These are phyloP conservation scores for Gobio occitaniae DNA, from an alignment of 2,797 vertebrate genomes.

Conservation along the genomic window DNA sequence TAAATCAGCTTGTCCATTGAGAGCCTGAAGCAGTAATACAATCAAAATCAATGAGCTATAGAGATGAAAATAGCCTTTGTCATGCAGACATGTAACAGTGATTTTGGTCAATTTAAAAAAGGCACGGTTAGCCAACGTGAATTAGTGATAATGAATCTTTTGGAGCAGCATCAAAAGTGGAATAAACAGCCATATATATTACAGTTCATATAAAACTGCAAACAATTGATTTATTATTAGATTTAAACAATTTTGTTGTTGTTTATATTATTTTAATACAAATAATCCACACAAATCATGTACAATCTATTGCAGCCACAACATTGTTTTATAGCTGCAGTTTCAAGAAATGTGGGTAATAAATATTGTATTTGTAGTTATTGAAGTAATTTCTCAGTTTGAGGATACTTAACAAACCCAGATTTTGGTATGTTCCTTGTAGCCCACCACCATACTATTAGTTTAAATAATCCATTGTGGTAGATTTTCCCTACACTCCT, in stretches of 20 bases:
- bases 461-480: not conserved
- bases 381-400: not conserved
- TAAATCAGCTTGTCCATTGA: conserved; percentile 54
- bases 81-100: not conserved
- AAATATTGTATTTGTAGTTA: not conserved
- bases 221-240: not conserved
- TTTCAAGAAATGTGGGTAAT: not conserved
- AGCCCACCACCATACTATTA: not conserved
- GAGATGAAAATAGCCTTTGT: conserved; percentile 48
- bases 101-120: conserved; percentile 6
- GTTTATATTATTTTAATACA: not conserved
- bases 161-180: not conserved
- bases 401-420: not conserved
- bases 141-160: not conserved
- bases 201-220: not conserved
- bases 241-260: not conserved
- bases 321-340: not conserved
- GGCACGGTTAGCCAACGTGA: not conserved
- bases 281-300: not conserved
- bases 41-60: conserved; percentile 60
- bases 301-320: not conserved
- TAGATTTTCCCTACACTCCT: not conserved
- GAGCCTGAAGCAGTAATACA: conserved; percentile 55
- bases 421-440: not conserved
- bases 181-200: not conserved